Conservation (phyloP, 2,888 invertebrate genomes). For the Diarsia rubi region DNA sequence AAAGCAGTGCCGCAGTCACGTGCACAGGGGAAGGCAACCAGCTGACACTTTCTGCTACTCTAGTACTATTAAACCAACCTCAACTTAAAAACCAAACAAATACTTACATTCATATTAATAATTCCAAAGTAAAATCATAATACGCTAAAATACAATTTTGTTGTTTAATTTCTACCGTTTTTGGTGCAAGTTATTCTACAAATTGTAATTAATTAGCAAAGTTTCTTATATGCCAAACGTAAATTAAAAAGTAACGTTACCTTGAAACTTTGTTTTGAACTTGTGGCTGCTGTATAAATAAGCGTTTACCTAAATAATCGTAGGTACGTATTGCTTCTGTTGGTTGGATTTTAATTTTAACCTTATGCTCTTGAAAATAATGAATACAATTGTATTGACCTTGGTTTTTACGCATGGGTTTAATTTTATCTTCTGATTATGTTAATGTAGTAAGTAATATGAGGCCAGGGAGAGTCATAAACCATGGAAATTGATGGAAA, state of each 20-base stretch:
- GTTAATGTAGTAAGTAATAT: constrained; percentile 31
- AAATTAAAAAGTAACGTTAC: constrained; percentile 41
- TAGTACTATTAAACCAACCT: constrained; percentile 26
- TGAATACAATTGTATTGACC: constrained; percentile 8
- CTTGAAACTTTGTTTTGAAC: constrained; percentile 49
- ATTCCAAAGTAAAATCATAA: not conserved
- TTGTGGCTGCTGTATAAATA: constrained; percentile 36
- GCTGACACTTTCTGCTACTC: constrained; percentile 36
- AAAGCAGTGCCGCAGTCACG: constrained; percentile 14
- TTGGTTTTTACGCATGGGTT: constrained; percentile 8
- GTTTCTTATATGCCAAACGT: constrained; percentile 34
- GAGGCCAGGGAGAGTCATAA: constrained; percentile 32
- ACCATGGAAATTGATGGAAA: constrained; percentile 18
- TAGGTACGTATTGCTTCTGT: constrained; percentile 26
- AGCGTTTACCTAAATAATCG: constrained; percentile 29
- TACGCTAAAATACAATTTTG: constrained; percentile 23
- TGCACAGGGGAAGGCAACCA: constrained; percentile 5
- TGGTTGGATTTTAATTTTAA: constrained; percentile 18
- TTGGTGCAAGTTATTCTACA: constrained; percentile 37
- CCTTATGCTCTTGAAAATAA: constrained; percentile 1
- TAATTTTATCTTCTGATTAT: constrained; percentile 36
- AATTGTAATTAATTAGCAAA: constrained; percentile 64
- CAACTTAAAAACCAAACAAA: not conserved
- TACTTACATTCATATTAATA: constrained; percentile 1
- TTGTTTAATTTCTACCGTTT: constrained; percentile 36